Conservation (phyloP, 2,888 invertebrate species). For the Xanthia icteritia region DNA sequence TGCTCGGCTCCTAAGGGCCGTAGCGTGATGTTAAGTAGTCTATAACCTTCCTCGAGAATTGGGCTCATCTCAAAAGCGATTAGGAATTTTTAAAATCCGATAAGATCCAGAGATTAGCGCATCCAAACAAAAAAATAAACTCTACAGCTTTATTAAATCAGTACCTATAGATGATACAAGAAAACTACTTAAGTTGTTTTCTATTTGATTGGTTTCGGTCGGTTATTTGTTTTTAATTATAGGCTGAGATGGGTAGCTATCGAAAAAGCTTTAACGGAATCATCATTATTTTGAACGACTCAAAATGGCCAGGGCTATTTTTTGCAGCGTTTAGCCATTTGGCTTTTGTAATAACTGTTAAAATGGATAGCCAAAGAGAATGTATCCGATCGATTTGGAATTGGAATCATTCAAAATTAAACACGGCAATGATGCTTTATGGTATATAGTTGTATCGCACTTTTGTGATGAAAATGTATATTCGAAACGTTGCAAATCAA, state of each 20-base stretch:
- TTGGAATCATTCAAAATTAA: background rate
- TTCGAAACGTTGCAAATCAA: background rate
- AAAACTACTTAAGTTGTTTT: background rate
- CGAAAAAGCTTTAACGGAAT: conserved; percentile 3
- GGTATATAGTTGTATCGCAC: background rate
- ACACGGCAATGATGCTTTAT: background rate
- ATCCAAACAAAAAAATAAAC: background rate
- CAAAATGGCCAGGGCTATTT: conserved; percentile 1
- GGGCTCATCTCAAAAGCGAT: background rate
- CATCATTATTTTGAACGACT: conserved; percentile 15
- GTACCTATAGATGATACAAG: background rate
- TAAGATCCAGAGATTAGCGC: background rate
- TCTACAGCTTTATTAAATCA: background rate
- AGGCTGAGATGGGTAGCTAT: background rate
- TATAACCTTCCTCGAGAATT: background rate
- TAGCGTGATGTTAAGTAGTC: background rate
- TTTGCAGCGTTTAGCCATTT: conserved; percentile 7
- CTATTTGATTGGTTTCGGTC: background rate
- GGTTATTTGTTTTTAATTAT: conserved; percentile 9
- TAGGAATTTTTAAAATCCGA: background rate
- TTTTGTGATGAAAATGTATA: background rate
- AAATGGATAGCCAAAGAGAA: background rate
- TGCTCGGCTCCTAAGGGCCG: too few species aligned
- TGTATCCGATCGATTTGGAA: background rate
- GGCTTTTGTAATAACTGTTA: conserved; percentile 7